Conservation (phyloP, 2,797 vertebrate genomes). For the Enteromius argenteus region DNA sequence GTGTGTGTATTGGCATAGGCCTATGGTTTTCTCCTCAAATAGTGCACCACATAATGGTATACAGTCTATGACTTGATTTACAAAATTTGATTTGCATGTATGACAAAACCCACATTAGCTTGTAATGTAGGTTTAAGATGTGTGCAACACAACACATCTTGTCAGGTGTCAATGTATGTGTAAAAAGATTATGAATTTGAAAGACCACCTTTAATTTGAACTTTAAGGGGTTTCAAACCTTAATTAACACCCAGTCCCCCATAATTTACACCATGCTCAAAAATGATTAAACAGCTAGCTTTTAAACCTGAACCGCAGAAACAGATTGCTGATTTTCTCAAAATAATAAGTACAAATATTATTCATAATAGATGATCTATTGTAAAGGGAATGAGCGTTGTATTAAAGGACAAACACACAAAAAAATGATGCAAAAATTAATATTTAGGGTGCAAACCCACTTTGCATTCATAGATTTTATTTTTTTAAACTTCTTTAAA, state of each 20-base stretch:
- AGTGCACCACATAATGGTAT: neutral
- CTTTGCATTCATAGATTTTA: conserved; percentile 58
- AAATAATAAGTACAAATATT: neutral
- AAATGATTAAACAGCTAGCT: neutral
- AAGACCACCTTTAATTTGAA: neutral
- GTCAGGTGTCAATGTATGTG: neutral
- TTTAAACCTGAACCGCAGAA: neutral
- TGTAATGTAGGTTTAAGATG: neutral
- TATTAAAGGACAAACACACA: conserved; percentile 15
- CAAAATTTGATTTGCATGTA: neutral
- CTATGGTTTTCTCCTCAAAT: neutral
- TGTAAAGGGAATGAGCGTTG: neutral
- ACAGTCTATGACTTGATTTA: neutral
- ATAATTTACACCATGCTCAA: neutral
- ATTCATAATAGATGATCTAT: neutral
- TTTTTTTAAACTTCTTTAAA: conserved; percentile 49
- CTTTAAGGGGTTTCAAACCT: neutral
- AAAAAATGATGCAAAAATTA: neutral
- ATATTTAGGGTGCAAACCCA: conserved; percentile 23
- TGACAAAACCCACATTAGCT: neutral
- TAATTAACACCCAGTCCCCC: neutral
- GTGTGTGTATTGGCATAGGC: neutral
- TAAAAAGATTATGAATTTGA: neutral
- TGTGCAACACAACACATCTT: neutral
- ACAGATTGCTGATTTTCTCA: neutral